Evolutionary conservation across 2,888 invertebrate genomes (phyloP), one percentile per base, ranked within the genome.

Genomic region (Cryptocephalus primarius): DNA sequence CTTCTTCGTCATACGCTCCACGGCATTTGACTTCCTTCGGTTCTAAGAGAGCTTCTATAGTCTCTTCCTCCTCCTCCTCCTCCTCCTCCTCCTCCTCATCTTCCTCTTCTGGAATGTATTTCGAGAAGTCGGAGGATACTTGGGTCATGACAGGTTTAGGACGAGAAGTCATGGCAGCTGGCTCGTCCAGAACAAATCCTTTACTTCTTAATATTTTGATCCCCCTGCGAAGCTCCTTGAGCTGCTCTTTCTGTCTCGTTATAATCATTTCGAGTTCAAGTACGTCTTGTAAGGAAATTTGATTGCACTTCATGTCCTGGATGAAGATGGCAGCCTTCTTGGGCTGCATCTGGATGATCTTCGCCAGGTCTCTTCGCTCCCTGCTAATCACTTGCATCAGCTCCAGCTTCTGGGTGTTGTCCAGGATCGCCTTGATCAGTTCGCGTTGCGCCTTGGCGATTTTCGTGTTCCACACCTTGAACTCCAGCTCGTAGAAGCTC

Each of bases 371-470:
- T 3, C 69, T 65, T 53, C 73, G 73, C 54, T 80, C 78, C 43
- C 73, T 74, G 40, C 73, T 74, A 32, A 81, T 63, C n/a, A 77
- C 64, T 1, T 74, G 70, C 8, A 78, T 51, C 11, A 80, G 65
- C 56, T 77, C 77, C 33, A 76, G 54, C 50, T 76, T 75, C 47
- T 74, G 72, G 0, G 79, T 77, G 51, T 79, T 77, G 33, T 72
- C 69, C 50, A 72, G 71, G 3, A 76, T 72, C 32, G 71, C 64
- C 47, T 65, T 63, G 9, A 72, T 67, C 33, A 78, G 57, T 42
- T 69, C 65, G 13, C 64, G 60, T 55, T 75, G 65, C 48, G 66
- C 61, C 10, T 64, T 53, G 1, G 55, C 58, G 45, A 70, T 62
- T 48, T 62, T 58, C 45, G 71, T 71, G 57, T 61, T 64, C 58